Base-by-base conservation (phyloP, 2,888 invertebrate species). In the Ornithoptera alexandrae region DNA sequence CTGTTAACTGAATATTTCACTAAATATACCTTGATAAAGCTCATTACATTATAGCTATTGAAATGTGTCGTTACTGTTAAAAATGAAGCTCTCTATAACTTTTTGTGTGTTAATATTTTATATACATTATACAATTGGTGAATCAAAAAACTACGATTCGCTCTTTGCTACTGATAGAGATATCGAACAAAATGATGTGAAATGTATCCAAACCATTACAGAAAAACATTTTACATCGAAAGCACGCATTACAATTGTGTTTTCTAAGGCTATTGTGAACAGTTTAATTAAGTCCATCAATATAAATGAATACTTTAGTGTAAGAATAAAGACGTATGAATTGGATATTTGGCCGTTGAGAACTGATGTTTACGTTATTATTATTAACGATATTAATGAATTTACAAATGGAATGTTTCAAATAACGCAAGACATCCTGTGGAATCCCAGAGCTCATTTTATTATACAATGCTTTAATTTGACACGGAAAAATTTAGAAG, bases 391-490 rank as follows among this genome's bases (percentile, higher is more conserved):
- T 71, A 56, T 75, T 18, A 12, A 56, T 2, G 76, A 79, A 50
- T 74, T 86, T n/a, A 62, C 69, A 50, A 42, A 50, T 63, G 80
- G 77, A 24, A 72, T 87, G 59, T 36, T 72, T 5, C 71, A 74
- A 20, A 61, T 87, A 46, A 74, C 76, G 24, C 78, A 74, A 36
- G 84, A 87, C 69, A 66, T 79, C 70, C 62, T 62, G 12, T 88
- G 86, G 86, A 84, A 86, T 70, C 83, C 88, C 18, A 80, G 75
- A 74, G 86, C 83, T 15, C 78, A 77, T 70, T 81, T 82, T 72
- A 77, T 87, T 39, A 20, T 87, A 1, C 67, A 76, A 57, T 20
- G 84, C 6, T 63, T 76, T 39, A 72, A 70, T 36, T 10, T 65
- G 17, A 12, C 17, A 15, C 15, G 3, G 36, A 60, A 62, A 4